A percentile compares a stretch with the other conserved stretches of the same genome.
These are phyloP conservation scores for Drosophila pseudotakahashii DNA, from an alignment of 2,888 invertebrate species.

Conservation along the genomic window DNA sequence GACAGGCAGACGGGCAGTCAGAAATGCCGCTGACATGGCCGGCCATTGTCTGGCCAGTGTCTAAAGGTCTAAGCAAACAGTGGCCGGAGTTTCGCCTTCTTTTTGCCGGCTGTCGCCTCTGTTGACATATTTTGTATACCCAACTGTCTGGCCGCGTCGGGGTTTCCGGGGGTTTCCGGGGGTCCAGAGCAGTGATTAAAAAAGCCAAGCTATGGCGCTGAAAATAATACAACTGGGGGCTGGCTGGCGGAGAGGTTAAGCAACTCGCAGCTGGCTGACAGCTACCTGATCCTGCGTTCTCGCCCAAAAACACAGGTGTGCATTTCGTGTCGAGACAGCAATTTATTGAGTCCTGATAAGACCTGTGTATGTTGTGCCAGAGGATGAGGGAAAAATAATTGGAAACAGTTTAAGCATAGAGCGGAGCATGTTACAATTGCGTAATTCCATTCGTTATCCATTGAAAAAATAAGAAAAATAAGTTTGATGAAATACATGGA, in stretches of 20 bases:
- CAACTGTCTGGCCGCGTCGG: conserved; percentile 37
- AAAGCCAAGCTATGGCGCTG: conserved; percentile 34
- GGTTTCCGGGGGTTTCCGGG: conserved; percentile 7
- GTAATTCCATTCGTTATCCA: conserved; percentile 1
- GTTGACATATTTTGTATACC: conserved; percentile 56
- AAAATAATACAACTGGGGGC: conserved; percentile 31
- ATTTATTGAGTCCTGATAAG: conserved; percentile 48
- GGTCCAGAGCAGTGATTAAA: conserved; percentile 55
- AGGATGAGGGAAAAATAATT: conserved; percentile 31
- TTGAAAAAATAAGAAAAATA: neutral
- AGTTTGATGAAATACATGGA: neutral
- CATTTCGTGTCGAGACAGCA: conserved; percentile 41
- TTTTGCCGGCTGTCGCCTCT: conserved; percentile 29
- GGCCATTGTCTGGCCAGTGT: conserved; percentile 65
- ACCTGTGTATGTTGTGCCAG: conserved; percentile 12
- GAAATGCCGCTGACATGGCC: conserved; percentile 52
- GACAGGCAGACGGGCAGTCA: conserved; percentile 46
- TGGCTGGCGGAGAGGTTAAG: conserved; percentile 37
- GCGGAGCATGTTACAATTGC: conserved; percentile 8
- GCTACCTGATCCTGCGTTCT: conserved; percentile 36
- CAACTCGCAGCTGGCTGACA: conserved; percentile 45
- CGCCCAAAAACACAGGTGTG: conserved; percentile 37
- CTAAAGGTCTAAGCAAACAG: conserved; percentile 59
- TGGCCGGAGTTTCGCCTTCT: conserved; percentile 41
- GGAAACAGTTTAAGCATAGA: conserved; percentile 39